A percentile compares a stretch with the other conserved stretches of the same genome.
These are phyloP conservation scores for Eupithecia inturbata DNA, from an alignment of 2,888 invertebrate species.

Conservation along the genomic window DNA sequence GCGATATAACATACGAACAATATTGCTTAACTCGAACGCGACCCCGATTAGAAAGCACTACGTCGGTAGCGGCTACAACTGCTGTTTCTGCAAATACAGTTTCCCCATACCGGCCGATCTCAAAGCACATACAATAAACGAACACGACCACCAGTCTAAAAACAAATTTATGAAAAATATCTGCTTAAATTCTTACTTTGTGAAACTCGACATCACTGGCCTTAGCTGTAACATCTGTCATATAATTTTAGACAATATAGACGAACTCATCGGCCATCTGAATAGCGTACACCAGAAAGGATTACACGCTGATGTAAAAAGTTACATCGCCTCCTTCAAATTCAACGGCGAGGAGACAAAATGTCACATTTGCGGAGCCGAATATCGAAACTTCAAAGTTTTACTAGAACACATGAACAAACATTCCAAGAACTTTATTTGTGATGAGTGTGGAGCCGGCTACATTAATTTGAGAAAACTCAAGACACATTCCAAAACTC, in stretches of 20 bases:
- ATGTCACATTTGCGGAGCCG: conserved; percentile 55
- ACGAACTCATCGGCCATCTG: conserved; percentile 54
- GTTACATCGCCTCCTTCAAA: conserved; percentile 59
- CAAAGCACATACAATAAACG: conserved; percentile 56
- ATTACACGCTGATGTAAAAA: conserved; percentile 51
- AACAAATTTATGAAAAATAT: conserved; percentile 34
- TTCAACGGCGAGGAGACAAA: conserved; percentile 51
- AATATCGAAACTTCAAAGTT: conserved; percentile 55
- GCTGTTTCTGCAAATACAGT: conserved; percentile 58
- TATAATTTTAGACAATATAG: conserved; percentile 42
- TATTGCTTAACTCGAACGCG: conserved; percentile 53
- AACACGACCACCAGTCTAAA: conserved; percentile 35
- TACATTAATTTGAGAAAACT: conserved; percentile 47
- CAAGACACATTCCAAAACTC: conserved; percentile 53
- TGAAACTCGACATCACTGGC: conserved; percentile 66
- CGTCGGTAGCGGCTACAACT: conserved; percentile 54
- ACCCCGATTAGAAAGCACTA: conserved; percentile 55
- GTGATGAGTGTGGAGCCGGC: conserved; percentile 54
- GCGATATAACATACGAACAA: conserved; percentile 48
- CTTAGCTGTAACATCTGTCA: conserved; percentile 61
- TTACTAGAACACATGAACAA: conserved; percentile 61
- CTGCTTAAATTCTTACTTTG: conserved; percentile 43
- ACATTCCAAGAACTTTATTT: conserved; percentile 62
- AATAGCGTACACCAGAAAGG: conserved; percentile 49
- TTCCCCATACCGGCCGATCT: conserved; percentile 56